Evolutionary conservation across 2,888 invertebrate genomes (phyloP), one percentile per base, ranked within the genome.

Genomic region (Ptilodon capucinus): DNA sequence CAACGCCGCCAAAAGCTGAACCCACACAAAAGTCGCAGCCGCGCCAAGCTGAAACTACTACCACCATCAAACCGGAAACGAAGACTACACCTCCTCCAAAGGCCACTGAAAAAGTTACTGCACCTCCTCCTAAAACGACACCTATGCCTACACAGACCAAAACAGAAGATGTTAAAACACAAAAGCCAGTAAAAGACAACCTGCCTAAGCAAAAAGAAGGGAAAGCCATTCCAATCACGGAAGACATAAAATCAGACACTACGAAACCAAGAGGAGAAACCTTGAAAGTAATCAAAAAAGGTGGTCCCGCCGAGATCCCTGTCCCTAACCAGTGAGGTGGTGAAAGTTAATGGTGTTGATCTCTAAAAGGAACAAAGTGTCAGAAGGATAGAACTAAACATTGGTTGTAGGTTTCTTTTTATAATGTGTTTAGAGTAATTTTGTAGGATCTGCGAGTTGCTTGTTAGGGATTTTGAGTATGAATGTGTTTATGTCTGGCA

Each of bases 201-300:
- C 32, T 51, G 19, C 49, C 46, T 9, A 60, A 68, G 51, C 40
- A 57, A 35, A 52, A 57, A 48, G 66, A 64, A 38, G 42, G 32
- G 41, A 58, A 69, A 48, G 39, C 55, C 57, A 88, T 85, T 47
- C 93, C 93, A 3, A 91, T 93, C 9, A 81, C 79, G 47, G 93
- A 94, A 69, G 82, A 91, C 40, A 92, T 93, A 50, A 84, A 86
- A 2, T 83, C 86, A 0, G 93, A 93, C 61, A 92, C 92, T 0
- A 76, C 79, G 16, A 91, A 92, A 46, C 93, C 93, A 0, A 76
- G 76, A 11, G 25, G 40, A 59, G 91, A 92, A 57, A 92, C 86
- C 41, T 82, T 93, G 19, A 93, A 93, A 79, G 92, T 93, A 2
- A 93, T 93, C 48, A 93, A 90, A 65, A 93, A 91, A 64, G 91